Base-by-base conservation (phyloP, 2,888 invertebrate species). In the Xestia c-nigrum region DNA sequence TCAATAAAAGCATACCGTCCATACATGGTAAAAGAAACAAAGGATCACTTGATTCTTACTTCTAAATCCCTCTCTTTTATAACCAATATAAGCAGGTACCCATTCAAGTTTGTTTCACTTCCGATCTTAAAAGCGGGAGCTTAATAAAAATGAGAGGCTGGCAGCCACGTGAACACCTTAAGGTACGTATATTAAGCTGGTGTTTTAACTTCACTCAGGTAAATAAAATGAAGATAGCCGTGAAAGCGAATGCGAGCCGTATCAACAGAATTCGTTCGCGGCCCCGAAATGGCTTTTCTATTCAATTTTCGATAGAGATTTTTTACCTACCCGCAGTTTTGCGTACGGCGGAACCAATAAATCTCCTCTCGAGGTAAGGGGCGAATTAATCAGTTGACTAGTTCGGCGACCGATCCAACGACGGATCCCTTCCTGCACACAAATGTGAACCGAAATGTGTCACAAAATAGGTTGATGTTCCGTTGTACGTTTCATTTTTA, bases 291-390 rank as follows among this genome's bases (percentile, higher is more conserved):
- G 95, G 95, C 93, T 96, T 96, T 96, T 95, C 96, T 96, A 96
- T 96, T 96, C 96, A 96, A 96, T 96, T 96, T 96, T 96, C 96
- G 94, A 96, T 96, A 95, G 95, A 96, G 95, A 96, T 96, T 96
- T 96, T 96, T 96, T 96, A 95, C 95, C 94, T 93, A 93, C 94
- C 95, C 95, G 94, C 96, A 96, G 96, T 96, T 96, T 96, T 96
- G 96, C 96, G 96, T 96, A 95, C 96, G 92, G 95, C 93, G 95
- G 94, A 95, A 96, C 96, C 96, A 95, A 96, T 96, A 96, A 96
- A 96, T 97, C 96, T 96, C 94, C 91, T 94, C 94, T 94, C 92
- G 94, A 95, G 95, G 96, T 95, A 95, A 96, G 96, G 96, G 96
- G 94, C 95, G 96, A 96, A 96, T 96, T 96, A 96, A 96, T 96